Base-by-base conservation (phyloP, 2,797 vertebrate species). In the Myiothlypis chrysogaster region DNA sequence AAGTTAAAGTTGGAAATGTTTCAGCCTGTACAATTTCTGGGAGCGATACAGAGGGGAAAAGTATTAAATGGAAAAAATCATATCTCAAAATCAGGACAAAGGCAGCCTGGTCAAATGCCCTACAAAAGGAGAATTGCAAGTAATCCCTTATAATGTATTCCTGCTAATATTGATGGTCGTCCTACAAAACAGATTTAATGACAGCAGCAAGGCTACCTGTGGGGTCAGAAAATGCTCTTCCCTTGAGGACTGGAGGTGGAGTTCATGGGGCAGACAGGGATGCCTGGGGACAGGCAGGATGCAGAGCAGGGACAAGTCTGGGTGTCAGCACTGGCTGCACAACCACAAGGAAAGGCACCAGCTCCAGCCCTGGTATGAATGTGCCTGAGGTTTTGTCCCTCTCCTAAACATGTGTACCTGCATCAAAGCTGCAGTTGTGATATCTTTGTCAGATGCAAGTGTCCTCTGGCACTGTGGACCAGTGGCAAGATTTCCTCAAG, bases 341-440 rank as follows among this genome's bases (percentile, higher is more conserved):
- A 35, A 23, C 43, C 0, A 0, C 5, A 4, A 12, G 1, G 3
- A 4, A 57, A 72, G 59, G 9, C 59, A 61, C 13, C 24, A 17
- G 11, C 34, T 2, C 1, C 52, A 50, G 55, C 43, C 18, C 15
- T 1, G 4, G 32, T 50, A 76, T 72, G 16, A n/a, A 66, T 19
- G 63, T 0, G 1, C 27, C 43, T 0, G 0, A 49, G 41, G 30
- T 57, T 71, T 57, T 3, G 6, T 30, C 27, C 14, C 17, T 44
- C 44, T 82, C 61, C 69, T 64, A 44, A 71, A 30, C 10, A 8
- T 2, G 34, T 27, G 10, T 64, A 35, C 14, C 49, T 64, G 21
- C 30, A 73, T 66, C 56, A 70, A 55, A 68, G 41, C 41, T 56
- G 57, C 4, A 4, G 19, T n/a, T 68, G 13, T 3, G 28, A 34